Evolutionary conservation across 2,888 invertebrate genomes (phyloP), one percentile per base, ranked within the genome.

Genomic region (Tromatobia lineatoria): DNA sequence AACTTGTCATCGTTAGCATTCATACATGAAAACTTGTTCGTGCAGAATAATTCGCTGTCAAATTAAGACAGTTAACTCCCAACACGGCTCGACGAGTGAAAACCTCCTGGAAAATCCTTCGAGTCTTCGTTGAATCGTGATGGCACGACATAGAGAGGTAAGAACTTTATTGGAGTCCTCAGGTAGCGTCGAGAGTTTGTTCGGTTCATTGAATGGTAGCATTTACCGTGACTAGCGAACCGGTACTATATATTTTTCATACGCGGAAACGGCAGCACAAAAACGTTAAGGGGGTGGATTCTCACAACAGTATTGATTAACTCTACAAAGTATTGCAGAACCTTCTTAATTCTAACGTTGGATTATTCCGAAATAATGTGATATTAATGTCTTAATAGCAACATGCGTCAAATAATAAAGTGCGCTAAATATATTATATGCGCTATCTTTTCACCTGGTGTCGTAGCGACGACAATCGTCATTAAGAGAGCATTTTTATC

Each of bases 191-290:
- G 11, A 25, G 25, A 25, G 54, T 18, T 66, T 64, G n/a, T 59
- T 71, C 57, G 81, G 81, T 64, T 82, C 77, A 77, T 73, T 67
- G 71, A 82, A 71, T 73, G 50, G 38, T n/a, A 45, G 38, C 57
- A 57, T 54, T 77, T 77, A 77, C 23, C 66, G 57, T 57, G 66
- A 11, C 59, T 20, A 82, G 23, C 77, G 61, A 71, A 61, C 34
- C 61, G 61, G 67, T 66, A 42, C 38, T 54, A 66, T 76, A 23
- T 54, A 67, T 76, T 67, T 67, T 61, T 61, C 18, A 1, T n/a
- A 38, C 61, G 34, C 18, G 67, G 76, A 76, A 76, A 54, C 38
- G 64, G 15, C 20, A 23, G 20, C 38, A n/a, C n/a, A 29, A 23
- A 34, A 52, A 34, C 11, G 15, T 18, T 4, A n/a, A 38, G 54